Evolutionary conservation across 1,140 invertebrate species (phyloP), one percentile per base, ranked within the genome.

Genomic region (Sarcophaga peregrina): DNA sequence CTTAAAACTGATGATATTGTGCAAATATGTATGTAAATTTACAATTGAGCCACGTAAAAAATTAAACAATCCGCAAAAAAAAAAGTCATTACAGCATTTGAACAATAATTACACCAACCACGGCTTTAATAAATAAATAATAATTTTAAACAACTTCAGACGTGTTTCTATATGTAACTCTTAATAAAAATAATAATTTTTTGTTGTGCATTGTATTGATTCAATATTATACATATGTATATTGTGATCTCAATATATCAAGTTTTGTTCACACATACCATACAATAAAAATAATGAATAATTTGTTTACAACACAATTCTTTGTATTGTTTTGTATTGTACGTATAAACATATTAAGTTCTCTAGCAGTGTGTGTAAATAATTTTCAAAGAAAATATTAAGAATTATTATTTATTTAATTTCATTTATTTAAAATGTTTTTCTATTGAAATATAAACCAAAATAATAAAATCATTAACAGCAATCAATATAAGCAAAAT

Each of bases 231-330:
- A 8, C 48, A 50, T 17, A 68, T 20, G 5, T n/a, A n/a, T 8
- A 25, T 20, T n/a, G 10, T 68, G 62, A 68, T 25, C 62, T 17
- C 62, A 68, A 68, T 68, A 68, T 20, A 68, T 68, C n/a, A 68
- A 68, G 17, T 25, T 68, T 20, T 68, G 5, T 2, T 68, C 62
- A 68, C 20, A 68, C 9, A 25, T 2, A 52, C 13, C 1, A 52
- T 52, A 10, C 1, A 52, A 52, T 52, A 52, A 52, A n/a, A 20
- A 68, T n/a, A 68, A 20, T 6, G n/a, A 13, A 58, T 5, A 11
- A 58, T 15, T 58, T 58, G n/a, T 58, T 58, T 58, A 58, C n/a
- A 58, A 58, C 11, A 58, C 11, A 58, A 58, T 58, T 15, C n/a
- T 58, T 58, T 58, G 54, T n/a, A 13, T 8, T n/a, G 0, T 13